Evolutionary conservation across 2,888 invertebrate genomes (phyloP), one percentile per base, ranked within the genome.

Genomic region (Pristionchus mayeri): DNA sequence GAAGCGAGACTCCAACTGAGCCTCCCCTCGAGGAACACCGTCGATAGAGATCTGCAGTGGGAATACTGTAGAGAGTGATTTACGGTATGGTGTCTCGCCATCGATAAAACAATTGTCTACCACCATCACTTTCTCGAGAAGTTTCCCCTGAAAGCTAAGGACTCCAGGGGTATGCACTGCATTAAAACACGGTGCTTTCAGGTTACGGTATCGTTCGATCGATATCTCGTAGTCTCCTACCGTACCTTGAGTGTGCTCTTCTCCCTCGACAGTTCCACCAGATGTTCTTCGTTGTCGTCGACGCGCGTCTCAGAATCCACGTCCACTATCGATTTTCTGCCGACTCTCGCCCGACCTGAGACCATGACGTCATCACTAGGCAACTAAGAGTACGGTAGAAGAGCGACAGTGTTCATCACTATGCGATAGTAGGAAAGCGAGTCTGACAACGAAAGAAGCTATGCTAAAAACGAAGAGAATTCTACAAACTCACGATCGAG

Each of bases 231-330:
- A 21, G 75, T 44, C 34, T 21, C 44, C 50, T 50, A 50, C 24
- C 80, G 27, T 24, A 90, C 86, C 80, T 54, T 80, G 6, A 90
- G n/a, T n/a, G 48, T 21, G 86, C 88, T 90, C 27, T 86, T 86
- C 13, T 80, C 54, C 37, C 89, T 63, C 30, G 27, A 30, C n/a
- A 89, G 40, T 54, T 87, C 87, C 37, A 92, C 86, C 34, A 88
- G 67, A 85, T 92, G 92, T 57, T 88, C 86, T 63, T 88, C 86
- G 82, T 91, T 91, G 82, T 92, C 92, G 75, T 90, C 88, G 11
- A 90, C 86, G 13, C 85, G 48, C 37, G 76, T 84, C 21, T 75
- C 76, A 2, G 84, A 76, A 78, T 84, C 78, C 18, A 84, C 44
- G 30, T 84, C 84, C n/a, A 76, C 76, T 11, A 84, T 60, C 34